These are phyloP conservation scores for Trematomus loennbergii DNA, from an alignment of 2,113 vertebrate genomes.

Conservation along the genomic window DNA sequence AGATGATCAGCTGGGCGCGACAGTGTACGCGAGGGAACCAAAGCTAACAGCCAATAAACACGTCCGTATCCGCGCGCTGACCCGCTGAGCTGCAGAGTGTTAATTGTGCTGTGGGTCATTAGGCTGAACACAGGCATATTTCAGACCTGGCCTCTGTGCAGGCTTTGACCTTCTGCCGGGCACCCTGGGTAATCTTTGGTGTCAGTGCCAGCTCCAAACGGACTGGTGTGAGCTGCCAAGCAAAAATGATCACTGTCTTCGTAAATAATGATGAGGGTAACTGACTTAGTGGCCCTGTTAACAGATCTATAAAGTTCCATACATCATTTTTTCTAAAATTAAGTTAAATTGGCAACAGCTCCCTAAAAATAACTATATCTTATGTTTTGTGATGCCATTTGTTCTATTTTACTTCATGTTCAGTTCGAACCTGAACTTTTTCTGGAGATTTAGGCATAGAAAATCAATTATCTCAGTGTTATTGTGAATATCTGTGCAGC, in stretches of 20 bases:
- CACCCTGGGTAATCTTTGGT: slow-evolving; percentile 51
- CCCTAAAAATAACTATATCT: too few species aligned
- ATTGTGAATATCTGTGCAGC: background rate
- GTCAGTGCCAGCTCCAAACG: slow-evolving; percentile 49
- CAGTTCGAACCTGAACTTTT: too few species aligned
- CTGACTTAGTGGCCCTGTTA: slow-evolving; percentile 65
- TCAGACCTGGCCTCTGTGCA: slow-evolving; percentile 56
- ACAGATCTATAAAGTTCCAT: background rate
- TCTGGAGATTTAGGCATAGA: too few species aligned
- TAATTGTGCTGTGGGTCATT: slow-evolving; percentile 80
- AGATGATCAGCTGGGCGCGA: slow-evolving; percentile 70
- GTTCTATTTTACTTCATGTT: too few species aligned
- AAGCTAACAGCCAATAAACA: slow-evolving; percentile 76
- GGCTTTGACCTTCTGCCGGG: slow-evolving; percentile 64
- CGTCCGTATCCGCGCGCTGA: slow-evolving; percentile 46
- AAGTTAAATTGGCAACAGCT: too few species aligned
- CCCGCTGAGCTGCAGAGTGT: slow-evolving; percentile 71
- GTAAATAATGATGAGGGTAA: slow-evolving; percentile 61
- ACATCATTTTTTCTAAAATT: too few species aligned
- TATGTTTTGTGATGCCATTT: too few species aligned
- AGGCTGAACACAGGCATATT: slow-evolving; percentile 67
- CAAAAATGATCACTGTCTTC: slow-evolving; percentile 53
- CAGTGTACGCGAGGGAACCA: slow-evolving; percentile 36
- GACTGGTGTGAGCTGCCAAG: slow-evolving; percentile 40
- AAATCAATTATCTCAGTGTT: background rate